Evolutionary conservation across 2,113 vertebrate genomes (phyloP), one percentile per base, ranked within the genome.

Genomic region (Callipepla squamata): DNA sequence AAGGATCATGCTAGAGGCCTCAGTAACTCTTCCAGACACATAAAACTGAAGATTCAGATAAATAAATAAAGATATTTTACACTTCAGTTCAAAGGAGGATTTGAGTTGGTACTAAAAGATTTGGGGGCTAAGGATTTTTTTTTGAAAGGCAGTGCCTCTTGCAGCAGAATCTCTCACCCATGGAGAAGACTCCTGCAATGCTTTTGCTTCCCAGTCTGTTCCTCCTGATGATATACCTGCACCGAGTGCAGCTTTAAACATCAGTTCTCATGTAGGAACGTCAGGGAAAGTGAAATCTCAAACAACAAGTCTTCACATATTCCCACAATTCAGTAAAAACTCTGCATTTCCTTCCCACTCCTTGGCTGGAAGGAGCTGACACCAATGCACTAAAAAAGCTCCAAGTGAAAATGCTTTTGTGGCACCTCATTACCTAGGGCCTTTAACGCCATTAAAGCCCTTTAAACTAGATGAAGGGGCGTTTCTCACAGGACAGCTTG

Each of bases 1-100:
- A 91, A 91, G 68, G 50, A 82, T 89, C 63, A 51, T 3, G 2
- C 25, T 18, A 28, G 53, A 63, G 72, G 34, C 26, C 55, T 57
- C 63, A 63, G 72, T 63, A 65, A 36, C 61, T 78, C 61, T 93
- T 88, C 57, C 66, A 89, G 72, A 57, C 73, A 81, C 0, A 3
- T 38, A 81, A 78, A 92, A 89, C 45, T 68, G 61, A 80, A 90
- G 73, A 74, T 14, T 87, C 2, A 77, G 28, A 51, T n/a, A 51
- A 42, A 45, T 53, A 3, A 7, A 1, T 21, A 7, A 21, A 11
- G 36, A 47, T 66, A 76, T 30, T 25, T 8, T 59, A n/a, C 67
- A 76, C 30, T 66, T 9, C 10, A 65, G 42, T 82, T 94, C 45
- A 65, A 74, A 77, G 32, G 2, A 74, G 77, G 25, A 57, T 87